phyloP scores from a whole-genome alignment of 2,888 invertebrate genomes.

The Acronicta leporina region DNA sequence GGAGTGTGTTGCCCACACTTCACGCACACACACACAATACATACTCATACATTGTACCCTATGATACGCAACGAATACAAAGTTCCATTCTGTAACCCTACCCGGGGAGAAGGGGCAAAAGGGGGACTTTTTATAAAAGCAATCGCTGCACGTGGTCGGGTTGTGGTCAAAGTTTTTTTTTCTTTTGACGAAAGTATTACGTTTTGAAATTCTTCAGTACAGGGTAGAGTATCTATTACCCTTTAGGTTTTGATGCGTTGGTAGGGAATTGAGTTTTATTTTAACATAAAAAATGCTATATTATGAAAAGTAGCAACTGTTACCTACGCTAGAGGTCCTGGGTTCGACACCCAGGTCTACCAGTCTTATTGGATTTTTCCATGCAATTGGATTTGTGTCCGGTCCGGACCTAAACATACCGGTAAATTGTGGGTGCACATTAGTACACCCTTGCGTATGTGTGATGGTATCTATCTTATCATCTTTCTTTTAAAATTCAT shows the following conservation, averaged over 20 bases:
- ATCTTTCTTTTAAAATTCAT: too few species aligned
- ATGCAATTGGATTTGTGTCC: too few species aligned
- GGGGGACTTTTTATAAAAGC: conserved; percentile 76
- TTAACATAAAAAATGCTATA: background rate
- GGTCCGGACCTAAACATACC: too few species aligned
- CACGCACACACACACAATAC: conserved; percentile 58
- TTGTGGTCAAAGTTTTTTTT: conserved; percentile 82
- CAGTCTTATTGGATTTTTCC: too few species aligned
- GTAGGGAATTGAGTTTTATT: conserved; percentile 48
- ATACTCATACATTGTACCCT: conserved; percentile 47
- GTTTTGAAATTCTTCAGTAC: conserved; percentile 79
- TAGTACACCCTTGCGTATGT: too few species aligned
- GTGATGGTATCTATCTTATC: too few species aligned
- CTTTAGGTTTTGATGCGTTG: conserved; percentile 47
- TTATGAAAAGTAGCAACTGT: too few species aligned
- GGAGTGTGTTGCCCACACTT: conserved; percentile 73
- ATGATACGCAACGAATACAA: conserved; percentile 74
- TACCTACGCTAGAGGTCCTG: too few species aligned
- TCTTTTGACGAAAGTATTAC: conserved; percentile 82
- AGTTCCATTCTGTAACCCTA: conserved; percentile 86
- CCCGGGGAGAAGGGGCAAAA: conserved; percentile 80
- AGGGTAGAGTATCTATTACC: conserved; percentile 74
- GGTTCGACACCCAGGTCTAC: too few species aligned
- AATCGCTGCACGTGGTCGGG: conserved; percentile 85
- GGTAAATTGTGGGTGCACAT: too few species aligned